These are phyloP conservation scores for Drosophila pruinosa DNA, from an alignment of 1,140 invertebrate species.

Conservation along the genomic window DNA sequence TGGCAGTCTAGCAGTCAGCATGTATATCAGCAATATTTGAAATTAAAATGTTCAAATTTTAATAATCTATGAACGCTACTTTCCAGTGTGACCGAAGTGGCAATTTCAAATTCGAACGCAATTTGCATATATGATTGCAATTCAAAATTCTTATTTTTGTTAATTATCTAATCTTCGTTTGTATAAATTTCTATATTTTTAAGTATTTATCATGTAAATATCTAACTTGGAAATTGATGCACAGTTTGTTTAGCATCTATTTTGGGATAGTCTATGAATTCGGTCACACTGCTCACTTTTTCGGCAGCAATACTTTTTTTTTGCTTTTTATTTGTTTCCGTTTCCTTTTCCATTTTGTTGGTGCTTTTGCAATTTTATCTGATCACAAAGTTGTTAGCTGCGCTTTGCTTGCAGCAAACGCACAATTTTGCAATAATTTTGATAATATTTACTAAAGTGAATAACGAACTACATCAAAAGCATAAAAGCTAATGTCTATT, in stretches of 20 bases:
- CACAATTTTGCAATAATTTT: conserved; percentile 54
- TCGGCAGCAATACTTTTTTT: neutral
- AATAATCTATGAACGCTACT: neutral
- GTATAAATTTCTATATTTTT: neutral
- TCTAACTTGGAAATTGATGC: neutral
- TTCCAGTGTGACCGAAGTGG: conserved; percentile 44
- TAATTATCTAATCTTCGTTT: too few species aligned
- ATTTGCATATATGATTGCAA: neutral
- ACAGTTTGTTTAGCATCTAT: neutral
- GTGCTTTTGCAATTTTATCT: conserved; percentile 4
- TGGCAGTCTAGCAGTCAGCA: neutral
- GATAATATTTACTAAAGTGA: conserved; percentile 23
- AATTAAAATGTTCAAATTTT: neutral
- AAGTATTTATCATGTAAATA: neutral
- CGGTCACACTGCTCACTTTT: conserved; percentile 5
- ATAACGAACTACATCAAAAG: conserved; percentile 9
- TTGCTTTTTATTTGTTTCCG: neutral
- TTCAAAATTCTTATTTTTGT: too few species aligned
- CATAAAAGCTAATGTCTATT: conserved; percentile 27
- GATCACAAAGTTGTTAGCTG: conserved; percentile 51
- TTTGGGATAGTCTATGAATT: neutral
- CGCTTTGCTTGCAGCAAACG: conserved; percentile 56
- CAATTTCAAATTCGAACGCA: neutral
- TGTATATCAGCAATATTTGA: conserved; percentile 9
- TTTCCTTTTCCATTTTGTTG: neutral